Percentiles rank a stretch among this genome's conserved stretches.
Conservation (phyloP, 2,113 vertebrate genomes). For the Lynx canadensis region DNA sequence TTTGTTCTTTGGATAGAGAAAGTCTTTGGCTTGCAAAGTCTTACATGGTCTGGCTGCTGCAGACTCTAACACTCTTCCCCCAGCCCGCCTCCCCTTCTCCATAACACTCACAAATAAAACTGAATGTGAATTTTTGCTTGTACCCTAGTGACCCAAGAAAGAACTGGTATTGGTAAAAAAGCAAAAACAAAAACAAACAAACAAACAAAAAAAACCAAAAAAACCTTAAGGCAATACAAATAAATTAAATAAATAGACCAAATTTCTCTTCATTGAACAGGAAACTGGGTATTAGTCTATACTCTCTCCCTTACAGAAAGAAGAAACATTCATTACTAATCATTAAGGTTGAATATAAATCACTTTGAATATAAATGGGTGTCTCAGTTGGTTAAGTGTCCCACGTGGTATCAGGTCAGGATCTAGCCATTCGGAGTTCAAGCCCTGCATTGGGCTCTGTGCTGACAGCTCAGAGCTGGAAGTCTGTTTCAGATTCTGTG, state of each 20-base stretch:
- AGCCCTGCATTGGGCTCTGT: no score
- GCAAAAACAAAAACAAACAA: no score
- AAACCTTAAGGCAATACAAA: slow-evolving; percentile 13
- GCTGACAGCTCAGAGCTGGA: no score
- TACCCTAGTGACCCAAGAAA: slow-evolving; percentile 21
- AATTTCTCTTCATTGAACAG: slow-evolving; percentile 37
- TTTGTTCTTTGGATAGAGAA: not conserved
- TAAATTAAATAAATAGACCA: slow-evolving; percentile 48
- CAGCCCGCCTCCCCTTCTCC: fast-evolving
- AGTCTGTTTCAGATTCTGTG: no score
- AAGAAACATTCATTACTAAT: not conserved
- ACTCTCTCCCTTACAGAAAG: not conserved
- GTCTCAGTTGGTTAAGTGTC: no score
- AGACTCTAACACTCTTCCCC: not conserved
- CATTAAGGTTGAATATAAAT: not conserved
- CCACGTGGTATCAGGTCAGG: no score
- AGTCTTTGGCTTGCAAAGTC: not conserved
- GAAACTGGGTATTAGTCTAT: not conserved
- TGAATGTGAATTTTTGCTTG: not conserved
- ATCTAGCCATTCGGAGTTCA: no score
- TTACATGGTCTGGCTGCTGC: not conserved
- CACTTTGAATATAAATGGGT: not conserved
- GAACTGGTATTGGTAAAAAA: slow-evolving; percentile 24
- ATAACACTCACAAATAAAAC: not conserved
- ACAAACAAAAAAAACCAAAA: no score